Conservation (phyloP, 2,113 vertebrate species). For the Henicopernis longicauda region DNA sequence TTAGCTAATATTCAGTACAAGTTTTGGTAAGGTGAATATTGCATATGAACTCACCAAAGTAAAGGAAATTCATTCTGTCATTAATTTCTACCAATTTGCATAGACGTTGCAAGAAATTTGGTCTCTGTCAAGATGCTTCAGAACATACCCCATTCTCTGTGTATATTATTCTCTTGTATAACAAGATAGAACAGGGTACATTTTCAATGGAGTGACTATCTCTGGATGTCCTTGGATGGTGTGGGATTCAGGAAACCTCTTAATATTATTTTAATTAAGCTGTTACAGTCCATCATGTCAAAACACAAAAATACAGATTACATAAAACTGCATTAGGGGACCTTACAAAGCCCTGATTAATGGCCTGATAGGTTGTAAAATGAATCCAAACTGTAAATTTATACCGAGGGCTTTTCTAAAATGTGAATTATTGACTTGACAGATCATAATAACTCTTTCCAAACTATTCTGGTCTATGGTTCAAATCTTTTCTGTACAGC, state of each 20-base stretch:
- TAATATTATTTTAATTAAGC: constrained; percentile 33
- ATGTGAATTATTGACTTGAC: constrained; percentile 52
- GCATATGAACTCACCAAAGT: neutral
- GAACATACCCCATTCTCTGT: neutral
- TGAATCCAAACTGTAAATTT: constrained; percentile 58
- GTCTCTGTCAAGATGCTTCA: neutral
- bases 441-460: constrained; percentile 57
- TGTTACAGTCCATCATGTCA: neutral
- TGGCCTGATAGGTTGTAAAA: constrained; percentile 57
- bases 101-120: neutral
- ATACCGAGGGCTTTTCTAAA: constrained; percentile 52
- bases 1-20: neutral
- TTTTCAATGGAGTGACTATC: neutral
- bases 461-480: constrained; percentile 36
- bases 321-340: constrained; percentile 51
- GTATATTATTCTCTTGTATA: no score
- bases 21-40: neutral
- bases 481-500: constrained; percentile 30
- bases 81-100: neutral
- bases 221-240: neutral
- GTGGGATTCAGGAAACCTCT: constrained; percentile 19
- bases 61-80: neutral
- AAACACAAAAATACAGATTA: constrained; percentile 41
- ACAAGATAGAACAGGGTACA: neutral
- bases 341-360: constrained; percentile 61